Conservation (phyloP, 2,113 vertebrate species). For the Notarius quadriscutis region DNA sequence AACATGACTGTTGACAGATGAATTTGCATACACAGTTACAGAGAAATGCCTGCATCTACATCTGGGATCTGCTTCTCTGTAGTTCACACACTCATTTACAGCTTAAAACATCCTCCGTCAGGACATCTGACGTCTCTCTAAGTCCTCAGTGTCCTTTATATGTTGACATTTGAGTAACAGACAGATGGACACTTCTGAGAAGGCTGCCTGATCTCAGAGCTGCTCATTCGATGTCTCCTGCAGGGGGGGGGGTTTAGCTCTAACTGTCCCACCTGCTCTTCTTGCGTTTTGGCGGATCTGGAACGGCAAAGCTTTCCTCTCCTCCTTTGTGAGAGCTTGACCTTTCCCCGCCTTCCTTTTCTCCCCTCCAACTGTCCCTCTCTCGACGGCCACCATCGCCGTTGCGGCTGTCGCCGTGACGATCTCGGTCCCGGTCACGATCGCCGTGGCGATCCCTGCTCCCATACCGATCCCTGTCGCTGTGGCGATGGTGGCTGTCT, state of each 20-base stretch:
- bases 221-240: not conserved
- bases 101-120: not conserved
- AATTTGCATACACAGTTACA: not conserved
- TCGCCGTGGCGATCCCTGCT: slow-evolving; percentile 57
- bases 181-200: slow-evolving; percentile 50
- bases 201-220: slow-evolving; percentile 52
- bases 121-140: not conserved
- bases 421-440: slow-evolving; percentile 49
- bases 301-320: slow-evolving; percentile 89
- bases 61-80: not conserved
- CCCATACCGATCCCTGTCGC: slow-evolving; percentile 68
- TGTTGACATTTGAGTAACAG: not conserved
- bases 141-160: not conserved
- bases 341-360: slow-evolving; percentile 53
- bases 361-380: slow-evolving; percentile 50
- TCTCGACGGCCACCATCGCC: slow-evolving; percentile 62
- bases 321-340: slow-evolving; percentile 61
- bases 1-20: not conserved
- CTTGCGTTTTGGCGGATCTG: slow-evolving; percentile 92
- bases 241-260: slow-evolving; percentile 21
- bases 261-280: slow-evolving; percentile 98
- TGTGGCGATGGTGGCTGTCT: slow-evolving; percentile 64
- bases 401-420: slow-evolving; percentile 69
- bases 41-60: not conserved
- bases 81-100: not conserved